A percentile compares a stretch with the other conserved stretches of the same genome.
phyloP scores from a whole-genome alignment of 2,113 vertebrate species.

The Telmatochromis sp. region DNA sequence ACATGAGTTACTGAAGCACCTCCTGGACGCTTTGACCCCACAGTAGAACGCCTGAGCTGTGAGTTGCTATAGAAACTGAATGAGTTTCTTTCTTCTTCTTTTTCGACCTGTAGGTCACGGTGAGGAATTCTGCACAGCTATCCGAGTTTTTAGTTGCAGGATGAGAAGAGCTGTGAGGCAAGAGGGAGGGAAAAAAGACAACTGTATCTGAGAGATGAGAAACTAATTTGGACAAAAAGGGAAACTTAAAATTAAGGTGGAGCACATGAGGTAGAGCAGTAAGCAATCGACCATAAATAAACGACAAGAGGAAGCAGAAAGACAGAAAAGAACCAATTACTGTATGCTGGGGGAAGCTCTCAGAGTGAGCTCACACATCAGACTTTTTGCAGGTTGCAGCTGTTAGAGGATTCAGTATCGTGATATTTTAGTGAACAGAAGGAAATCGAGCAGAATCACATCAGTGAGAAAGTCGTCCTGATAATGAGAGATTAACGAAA shows the following conservation, averaged over 20 bases:
- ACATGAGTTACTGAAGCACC: not conserved
- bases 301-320: not conserved
- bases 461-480: not conserved
- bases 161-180: not conserved
- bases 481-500: not conserved
- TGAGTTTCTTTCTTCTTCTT: not conserved
- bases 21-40: constrained; percentile 20
- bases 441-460: not conserved
- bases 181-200: not conserved
- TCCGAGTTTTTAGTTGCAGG: constrained; percentile 1
- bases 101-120: constrained; percentile 28
- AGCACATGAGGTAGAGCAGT: not conserved
- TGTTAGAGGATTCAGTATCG: not conserved
- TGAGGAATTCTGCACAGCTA: constrained; percentile 54
- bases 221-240: not conserved
- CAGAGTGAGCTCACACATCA: not conserved
- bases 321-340: not conserved
- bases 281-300: not conserved
- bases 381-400: not conserved
- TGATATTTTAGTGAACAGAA: not conserved
- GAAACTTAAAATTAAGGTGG: not conserved
- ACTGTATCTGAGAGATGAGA: not conserved
- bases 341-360: not conserved
- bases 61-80: constrained; percentile 45
- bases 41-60: not conserved